Conservation (phyloP, 2,113 vertebrate species). For the Mesoclemmys tuberculata region DNA sequence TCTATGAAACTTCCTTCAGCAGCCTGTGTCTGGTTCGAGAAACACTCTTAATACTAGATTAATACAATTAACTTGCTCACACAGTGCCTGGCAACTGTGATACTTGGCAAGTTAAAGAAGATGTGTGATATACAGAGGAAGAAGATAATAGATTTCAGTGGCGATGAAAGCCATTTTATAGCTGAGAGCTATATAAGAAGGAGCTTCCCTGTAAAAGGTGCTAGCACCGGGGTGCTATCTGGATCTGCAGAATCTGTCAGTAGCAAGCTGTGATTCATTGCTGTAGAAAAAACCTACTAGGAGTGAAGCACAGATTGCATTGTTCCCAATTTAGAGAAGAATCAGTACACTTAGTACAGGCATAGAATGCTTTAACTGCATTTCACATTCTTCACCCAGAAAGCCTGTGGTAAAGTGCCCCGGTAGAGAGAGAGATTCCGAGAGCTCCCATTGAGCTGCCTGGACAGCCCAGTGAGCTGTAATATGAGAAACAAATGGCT, state of each 20-base stretch:
- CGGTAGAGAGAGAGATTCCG: neutral
- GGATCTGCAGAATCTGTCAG: neutral
- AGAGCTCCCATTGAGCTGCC: neutral
- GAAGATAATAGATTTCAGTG: neutral
- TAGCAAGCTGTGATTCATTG: neutral
- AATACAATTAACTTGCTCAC: neutral
- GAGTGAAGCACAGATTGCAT: neutral
- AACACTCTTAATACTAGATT: neutral
- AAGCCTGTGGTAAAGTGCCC: neutral
- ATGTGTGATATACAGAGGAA: neutral
- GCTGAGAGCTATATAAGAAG: neutral
- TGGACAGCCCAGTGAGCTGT: neutral
- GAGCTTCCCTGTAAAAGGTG: fast-evolving
- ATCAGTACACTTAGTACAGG: neutral
- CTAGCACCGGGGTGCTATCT: neutral
- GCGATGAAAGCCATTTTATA: neutral
- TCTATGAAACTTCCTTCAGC: neutral
- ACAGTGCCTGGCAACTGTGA: neutral
- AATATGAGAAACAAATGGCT: neutral
- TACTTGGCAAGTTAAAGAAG: neutral
- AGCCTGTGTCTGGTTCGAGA: neutral
- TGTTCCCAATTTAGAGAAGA: neutral
- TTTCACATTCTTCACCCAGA: neutral
- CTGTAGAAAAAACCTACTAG: neutral
- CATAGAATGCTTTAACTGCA: neutral